Evolutionary conservation across 2,888 invertebrate species (phyloP), one percentile per base, ranked within the genome.

Genomic region (Drosophila pegasa): DNA sequence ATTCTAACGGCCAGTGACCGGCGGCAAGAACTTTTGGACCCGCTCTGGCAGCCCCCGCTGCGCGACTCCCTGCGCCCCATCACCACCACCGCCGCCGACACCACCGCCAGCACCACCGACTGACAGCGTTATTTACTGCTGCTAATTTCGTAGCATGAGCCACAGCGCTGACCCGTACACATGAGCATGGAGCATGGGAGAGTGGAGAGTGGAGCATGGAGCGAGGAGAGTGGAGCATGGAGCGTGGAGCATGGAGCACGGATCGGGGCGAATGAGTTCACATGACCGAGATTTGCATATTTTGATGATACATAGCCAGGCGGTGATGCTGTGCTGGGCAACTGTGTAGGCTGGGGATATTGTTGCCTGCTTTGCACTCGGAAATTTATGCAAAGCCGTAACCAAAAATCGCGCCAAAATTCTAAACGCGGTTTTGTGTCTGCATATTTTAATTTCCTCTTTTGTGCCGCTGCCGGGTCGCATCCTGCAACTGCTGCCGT

Each of bases 381-480:
- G 72, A 79, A 87, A 87, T 83, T 79, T 87, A 84, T 87, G 84
- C 86, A 82, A 82, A 82, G 66, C 73, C 81, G 71, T 69, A 70
- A 78, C 77, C 79, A 75, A 80, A 84, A 88, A 80, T 77, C 79
- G 78, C 87, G 81, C 81, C 84, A 88, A 82, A 82, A 87, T 80
- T 83, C 84, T 83, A 87, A 89, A 87, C 78, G 87, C 80, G 87
- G 82, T 80, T 84, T 83, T 80, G 74, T 76, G 79, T 81, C 71
- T 78, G 88, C 86, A 89, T 89, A 89, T 89, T 89, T 89, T 89
- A 89, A 89, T 89, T 89, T 89, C 90, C 87, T 89, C 83, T 89
- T 86, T 86, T 85, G 83, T 88, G 54, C 66, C 66, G 63, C 45
- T 74, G 65, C 59, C 71, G 59, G 54, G 59, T 37, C 65, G 66